Evolutionary conservation across 2,888 invertebrate species (phyloP).

Genomic region (Eupithecia subfuscata): DNA sequence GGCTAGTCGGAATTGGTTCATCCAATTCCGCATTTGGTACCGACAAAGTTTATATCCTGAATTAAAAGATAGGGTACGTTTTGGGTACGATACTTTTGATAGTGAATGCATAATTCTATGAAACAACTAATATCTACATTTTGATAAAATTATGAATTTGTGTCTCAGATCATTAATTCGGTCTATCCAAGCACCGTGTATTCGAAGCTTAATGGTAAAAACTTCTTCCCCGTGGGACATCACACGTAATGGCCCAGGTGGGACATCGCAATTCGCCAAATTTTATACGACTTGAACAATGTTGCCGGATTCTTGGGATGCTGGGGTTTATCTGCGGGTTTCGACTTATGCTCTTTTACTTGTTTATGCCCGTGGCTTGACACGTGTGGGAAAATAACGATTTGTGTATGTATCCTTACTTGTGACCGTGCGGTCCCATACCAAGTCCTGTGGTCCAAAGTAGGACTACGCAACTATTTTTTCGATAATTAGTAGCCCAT

Average conservation of each 20-base stretch:
- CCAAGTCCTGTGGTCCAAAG: neutral
- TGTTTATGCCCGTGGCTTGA: neutral
- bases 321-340: neutral
- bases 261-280: slow-evolving; percentile 31
- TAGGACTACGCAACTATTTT: neutral
- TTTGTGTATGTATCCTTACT: neutral
- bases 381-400: neutral
- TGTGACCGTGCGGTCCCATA: neutral
- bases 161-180: neutral
- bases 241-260: slow-evolving; percentile 28
- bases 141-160: neutral
- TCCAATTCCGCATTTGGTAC: neutral
- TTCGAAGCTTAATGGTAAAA: slow-evolving; percentile 5
- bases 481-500: no score
- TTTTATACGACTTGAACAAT: slow-evolving; percentile 33
- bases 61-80: no score
- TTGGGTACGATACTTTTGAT: no score
- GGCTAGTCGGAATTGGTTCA: neutral
- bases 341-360: neutral
- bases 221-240: slow-evolving; percentile 6
- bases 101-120: no score
- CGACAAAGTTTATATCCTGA: no score
- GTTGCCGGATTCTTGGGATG: slow-evolving; percentile 25
- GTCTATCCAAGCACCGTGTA: neutral
- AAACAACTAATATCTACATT: no score